Base-by-base conservation (phyloP, 2,888 invertebrate species). In the Ophion obscuratus region DNA sequence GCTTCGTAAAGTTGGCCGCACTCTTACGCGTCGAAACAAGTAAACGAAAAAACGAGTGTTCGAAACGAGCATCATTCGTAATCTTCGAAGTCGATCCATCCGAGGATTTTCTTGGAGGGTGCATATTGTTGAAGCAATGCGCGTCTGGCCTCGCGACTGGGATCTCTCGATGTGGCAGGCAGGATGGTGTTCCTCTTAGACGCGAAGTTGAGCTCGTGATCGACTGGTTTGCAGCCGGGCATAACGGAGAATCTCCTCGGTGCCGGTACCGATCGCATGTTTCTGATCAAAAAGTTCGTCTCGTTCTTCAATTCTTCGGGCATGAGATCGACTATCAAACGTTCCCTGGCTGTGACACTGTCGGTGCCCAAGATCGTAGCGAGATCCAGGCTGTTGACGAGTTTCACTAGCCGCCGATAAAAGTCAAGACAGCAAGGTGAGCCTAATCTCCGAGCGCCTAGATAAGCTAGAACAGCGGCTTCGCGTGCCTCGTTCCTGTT, bases 401-500 rank as follows among this genome's bases (percentile, higher is more conserved):
- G 91, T 1, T 88, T 85, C 17, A 94, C 87, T 2, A 92, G 92
- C 90, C 93, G 83, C 7, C 87, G 87, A 77, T 92, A 93, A 81
- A 93, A 93, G 53, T 94, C 92, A 0, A 90, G 76, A 47, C 95
- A 89, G 59, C 89, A 91, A 24, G 90, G 86, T 83, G 95, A 92
- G 2, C 91, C 89, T 31, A 95, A 88, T 62, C 91, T 90, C 31
- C 90, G 91, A 0, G 95, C 94, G 10, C 92, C 87, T 24, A 92
- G 90, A 17, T 92, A 82, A 9, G 92, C 91, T 6, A 88, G 17
- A 17, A 88, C 68, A 0, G 92, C 92, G 0, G 91, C 94, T 14
- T 92, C 93, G 78, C 92, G 94, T 0, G 95, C 95, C 84, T 95
- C 95, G 86, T 94, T 95, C 61, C 94, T 93, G 71, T 95, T 95